Conservation (phyloP, 2,888 invertebrate species). For the Amiota mariae region DNA sequence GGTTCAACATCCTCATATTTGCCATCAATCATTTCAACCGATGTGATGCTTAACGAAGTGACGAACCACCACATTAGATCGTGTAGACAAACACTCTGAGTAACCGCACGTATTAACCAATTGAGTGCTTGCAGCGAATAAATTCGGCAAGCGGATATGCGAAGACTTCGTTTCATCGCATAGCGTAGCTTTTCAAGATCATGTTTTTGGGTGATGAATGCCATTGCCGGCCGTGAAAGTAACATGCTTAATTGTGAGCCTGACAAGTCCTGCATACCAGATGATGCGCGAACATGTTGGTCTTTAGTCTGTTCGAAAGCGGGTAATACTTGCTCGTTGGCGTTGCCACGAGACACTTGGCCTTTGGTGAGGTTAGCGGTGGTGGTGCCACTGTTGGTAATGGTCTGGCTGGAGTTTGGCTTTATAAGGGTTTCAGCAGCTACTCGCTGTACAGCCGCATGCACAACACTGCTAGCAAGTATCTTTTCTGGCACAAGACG, state of each 20-base stretch:
- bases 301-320: constrained; percentile 30
- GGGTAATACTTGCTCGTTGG: constrained; percentile 36
- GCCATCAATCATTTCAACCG: constrained; percentile 73
- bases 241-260: constrained; percentile 61
- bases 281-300: constrained; percentile 27
- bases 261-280: constrained; percentile 52
- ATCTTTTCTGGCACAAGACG: constrained; percentile 83
- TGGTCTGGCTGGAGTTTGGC: too few relatives aligned
- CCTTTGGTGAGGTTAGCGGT: not conserved
- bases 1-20: constrained; percentile 66
- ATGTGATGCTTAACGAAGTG: constrained; percentile 81
- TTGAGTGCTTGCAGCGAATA: constrained; percentile 95
- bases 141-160: constrained; percentile 86
- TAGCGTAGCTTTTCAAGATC: constrained; percentile 88
- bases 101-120: constrained; percentile 93
- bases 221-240: constrained; percentile 83
- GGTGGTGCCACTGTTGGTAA: too few relatives aligned
- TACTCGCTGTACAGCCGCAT: constrained; percentile 63
- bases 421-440: constrained; percentile 29
- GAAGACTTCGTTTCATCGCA: constrained; percentile 90
- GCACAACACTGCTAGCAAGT: constrained; percentile 68
- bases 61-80: constrained; percentile 98
- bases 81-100: constrained; percentile 92
- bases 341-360: constrained; percentile 38
- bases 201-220: constrained; percentile 89